Evolutionary conservation across 2,888 invertebrate species (phyloP).

Genomic region (Lucinisca nassula): DNA sequence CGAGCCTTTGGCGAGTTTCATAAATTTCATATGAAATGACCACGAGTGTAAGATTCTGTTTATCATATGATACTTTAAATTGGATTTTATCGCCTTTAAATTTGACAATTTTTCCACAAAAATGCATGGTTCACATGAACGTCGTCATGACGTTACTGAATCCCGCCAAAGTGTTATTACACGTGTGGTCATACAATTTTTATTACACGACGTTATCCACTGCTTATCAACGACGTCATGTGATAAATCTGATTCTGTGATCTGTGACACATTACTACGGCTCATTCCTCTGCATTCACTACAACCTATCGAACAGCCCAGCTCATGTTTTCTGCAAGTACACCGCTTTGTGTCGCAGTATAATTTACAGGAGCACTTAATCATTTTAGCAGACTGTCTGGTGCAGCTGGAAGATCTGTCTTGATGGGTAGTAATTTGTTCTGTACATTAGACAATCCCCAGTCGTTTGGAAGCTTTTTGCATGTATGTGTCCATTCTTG

Average conservation of each 20-base stretch:
- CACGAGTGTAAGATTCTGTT: no score
- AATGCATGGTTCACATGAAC: no score
- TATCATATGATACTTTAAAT: no score
- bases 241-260: background rate
- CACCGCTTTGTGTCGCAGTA: slow-evolving; percentile 64
- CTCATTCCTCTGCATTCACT: slow-evolving; percentile 57
- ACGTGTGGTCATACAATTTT: no score
- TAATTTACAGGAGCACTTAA: slow-evolving; percentile 61
- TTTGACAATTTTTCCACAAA: no score
- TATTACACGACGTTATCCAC: no score
- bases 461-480: slow-evolving; percentile 48
- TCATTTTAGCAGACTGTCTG: slow-evolving; percentile 55
- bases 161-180: no score
- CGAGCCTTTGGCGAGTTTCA: no score
- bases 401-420: slow-evolving; percentile 58
- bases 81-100: no score
- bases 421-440: slow-evolving; percentile 41
- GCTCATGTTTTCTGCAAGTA: slow-evolving; percentile 67
- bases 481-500: slow-evolving; percentile 62
- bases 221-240: no score
- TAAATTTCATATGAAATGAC: no score
- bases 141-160: no score
- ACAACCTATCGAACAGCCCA: slow-evolving; percentile 57
- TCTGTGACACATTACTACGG: slow-evolving; percentile 37
- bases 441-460: slow-evolving; percentile 58